Base-by-base conservation (phyloP, 2,888 invertebrate species). In the Cordilura impudica region DNA sequence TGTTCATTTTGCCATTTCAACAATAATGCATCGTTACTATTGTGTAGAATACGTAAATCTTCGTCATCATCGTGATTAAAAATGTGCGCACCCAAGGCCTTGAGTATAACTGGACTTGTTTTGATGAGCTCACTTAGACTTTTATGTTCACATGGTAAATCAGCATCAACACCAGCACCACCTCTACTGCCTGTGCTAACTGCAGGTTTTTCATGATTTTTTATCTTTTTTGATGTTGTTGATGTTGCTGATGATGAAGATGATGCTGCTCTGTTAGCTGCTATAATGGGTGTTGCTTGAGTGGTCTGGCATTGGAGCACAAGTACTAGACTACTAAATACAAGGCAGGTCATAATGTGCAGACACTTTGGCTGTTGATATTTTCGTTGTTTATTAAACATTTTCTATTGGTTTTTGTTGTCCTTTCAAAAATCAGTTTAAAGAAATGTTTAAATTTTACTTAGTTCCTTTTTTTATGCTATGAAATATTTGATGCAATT, bases 71-170 rank as follows among this genome's bases (percentile, higher is more conserved):
- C 86, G 14, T 84, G 86, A 81, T 88, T 88, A 84, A 89, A 89
- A 82, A 89, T 86, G 81, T 86, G 86, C 45, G 89, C 89, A 23
- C 88, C 89, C 39, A 89, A 84, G 31, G 89, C 89, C 81, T 89
- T 89, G 54, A 89, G 84, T 83, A 89, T 89, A 81, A 89, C 87
- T 78, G 89, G 89, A 85, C 89, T 89, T 80, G 85, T 87, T 84
- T 87, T 89, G 84, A 89, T 89, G 83, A 89, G 85, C 78, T 89
- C 88, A 65, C 85, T 86, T 74, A 89, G 86, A 82, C 87, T 88
- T 83, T 89, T 86, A 82, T 89, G 87, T 82, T 86, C 86, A 77
- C 89, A 89, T 31, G 84, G 84, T 66, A 81, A 81, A 66, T 31
- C 54, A 23, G 19, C 35, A 49, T 18, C 49, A 10, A 16, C 66